Evolutionary conservation across 2,888 invertebrate genomes (phyloP).

Genomic region (Sphinx pinastri): DNA sequence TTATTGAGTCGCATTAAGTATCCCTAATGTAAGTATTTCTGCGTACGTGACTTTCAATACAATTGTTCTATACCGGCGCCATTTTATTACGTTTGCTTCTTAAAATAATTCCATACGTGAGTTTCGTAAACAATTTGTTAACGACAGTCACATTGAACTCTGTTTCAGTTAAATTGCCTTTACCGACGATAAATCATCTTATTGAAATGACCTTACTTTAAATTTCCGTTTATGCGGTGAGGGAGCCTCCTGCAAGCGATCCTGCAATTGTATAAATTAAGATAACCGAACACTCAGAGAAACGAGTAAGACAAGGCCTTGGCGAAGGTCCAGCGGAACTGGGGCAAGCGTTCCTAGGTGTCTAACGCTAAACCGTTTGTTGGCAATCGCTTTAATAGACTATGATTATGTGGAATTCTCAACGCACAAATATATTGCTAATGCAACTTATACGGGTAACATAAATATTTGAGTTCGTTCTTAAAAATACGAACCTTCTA

Average conservation of each 20-base stretch:
- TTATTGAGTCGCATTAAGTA: slow-evolving; percentile 23
- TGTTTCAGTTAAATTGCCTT: slow-evolving; percentile 32
- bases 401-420: slow-evolving; percentile 65
- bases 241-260: slow-evolving; percentile 27
- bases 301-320: slow-evolving; percentile 63
- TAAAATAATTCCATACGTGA: slow-evolving; percentile 30
- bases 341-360: slow-evolving; percentile 69
- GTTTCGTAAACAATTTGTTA: slow-evolving; percentile 23
- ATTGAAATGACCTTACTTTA: slow-evolving; percentile 40
- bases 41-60: slow-evolving; percentile 43
- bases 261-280: slow-evolving; percentile 43
- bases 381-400: slow-evolving; percentile 74
- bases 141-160: slow-evolving; percentile 33
- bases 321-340: slow-evolving; percentile 74
- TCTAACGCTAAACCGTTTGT: slow-evolving; percentile 71
- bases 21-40: slow-evolving; percentile 34
- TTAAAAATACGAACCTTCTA: slow-evolving; percentile 35
- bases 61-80: slow-evolving; percentile 28
- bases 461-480: slow-evolving; percentile 38
- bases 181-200: slow-evolving; percentile 42
- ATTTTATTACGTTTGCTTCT: slow-evolving; percentile 35
- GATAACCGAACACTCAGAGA: slow-evolving; percentile 57
- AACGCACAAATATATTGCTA: slow-evolving; percentile 43
- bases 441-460: slow-evolving; percentile 42
- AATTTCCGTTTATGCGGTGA: slow-evolving; percentile 31